Conservation (phyloP, 2,888 invertebrate genomes). For the Eristalis arbustorum region DNA sequence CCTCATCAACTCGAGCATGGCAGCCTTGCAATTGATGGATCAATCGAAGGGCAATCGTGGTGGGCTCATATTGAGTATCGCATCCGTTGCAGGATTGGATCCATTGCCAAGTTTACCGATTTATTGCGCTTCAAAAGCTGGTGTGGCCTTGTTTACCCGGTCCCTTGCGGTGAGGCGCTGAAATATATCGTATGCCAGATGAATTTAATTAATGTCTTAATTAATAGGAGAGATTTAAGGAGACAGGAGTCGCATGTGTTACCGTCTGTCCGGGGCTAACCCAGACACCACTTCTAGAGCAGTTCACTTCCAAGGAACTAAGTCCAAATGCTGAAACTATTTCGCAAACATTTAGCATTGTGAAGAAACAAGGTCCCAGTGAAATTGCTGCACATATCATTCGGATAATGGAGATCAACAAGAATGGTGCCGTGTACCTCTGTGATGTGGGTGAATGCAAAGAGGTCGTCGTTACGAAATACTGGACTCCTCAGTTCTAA, state of each 20-base stretch:
- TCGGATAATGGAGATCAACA: slow-evolving; percentile 70
- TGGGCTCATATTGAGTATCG: slow-evolving; percentile 78
- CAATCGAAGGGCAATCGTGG: slow-evolving; percentile 78
- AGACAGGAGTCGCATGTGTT: slow-evolving; percentile 73
- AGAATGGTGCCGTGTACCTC: slow-evolving; percentile 73
- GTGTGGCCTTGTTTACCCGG: slow-evolving; percentile 78
- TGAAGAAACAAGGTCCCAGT: slow-evolving; percentile 69
- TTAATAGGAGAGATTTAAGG: slow-evolving; percentile 65
- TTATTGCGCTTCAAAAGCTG: slow-evolving; percentile 79
- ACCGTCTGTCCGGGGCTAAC: slow-evolving; percentile 74
- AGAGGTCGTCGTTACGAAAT: slow-evolving; percentile 63
- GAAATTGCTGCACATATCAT: slow-evolving; percentile 72
- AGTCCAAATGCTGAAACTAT: slow-evolving; percentile 47
- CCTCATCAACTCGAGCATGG: slow-evolving; percentile 78
- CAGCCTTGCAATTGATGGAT: slow-evolving; percentile 79
- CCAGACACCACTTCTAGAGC: slow-evolving; percentile 60
- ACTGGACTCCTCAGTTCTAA: neutral
- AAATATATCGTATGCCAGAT: neutral
- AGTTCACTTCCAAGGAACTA: slow-evolving; percentile 62
- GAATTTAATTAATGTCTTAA: slow-evolving; percentile 49
- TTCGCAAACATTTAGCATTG: slow-evolving; percentile 32
- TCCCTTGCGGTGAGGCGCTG: slow-evolving; percentile 74
- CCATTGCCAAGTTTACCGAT: slow-evolving; percentile 71
- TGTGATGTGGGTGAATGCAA: slow-evolving; percentile 71
- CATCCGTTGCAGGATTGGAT: slow-evolving; percentile 77